Base-by-base conservation (phyloP, 1,140 invertebrate genomes). In the Tribolium castaneum region DNA sequence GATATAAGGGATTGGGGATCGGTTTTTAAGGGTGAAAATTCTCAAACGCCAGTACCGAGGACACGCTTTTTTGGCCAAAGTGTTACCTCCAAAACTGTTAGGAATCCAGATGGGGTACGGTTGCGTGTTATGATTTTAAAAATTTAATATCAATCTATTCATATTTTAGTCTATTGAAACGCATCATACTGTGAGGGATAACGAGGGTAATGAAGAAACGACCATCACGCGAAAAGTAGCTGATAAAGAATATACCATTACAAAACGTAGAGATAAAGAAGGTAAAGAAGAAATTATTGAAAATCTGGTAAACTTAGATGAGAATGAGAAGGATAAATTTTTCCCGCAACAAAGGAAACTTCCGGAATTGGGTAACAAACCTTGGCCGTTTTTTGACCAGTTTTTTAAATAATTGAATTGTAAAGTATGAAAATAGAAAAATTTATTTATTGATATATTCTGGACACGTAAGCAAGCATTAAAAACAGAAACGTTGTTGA, bases 141-240 rank as follows among this genome's bases (percentile, higher is more conserved):
- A 30, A 30, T 30, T 1, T 1, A 6, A 0, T 3, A 30, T 30
- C 22, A 25, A 19, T 59, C 3, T 51, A 80, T 83, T 82, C 76
- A 30, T 6, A 6, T 30, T 30, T 3, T 30, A 87, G 87, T 86
- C 85, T 10, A 80, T 87, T 52, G 88, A 90, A 82, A 84, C 88
- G 80, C 85, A 86, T 22, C 83, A 83, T 80, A 87, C 86, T 14
- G 82, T 89, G 6, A 86, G 76, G 80, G 89, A 90, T 78, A 88
- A 83, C 70, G 80, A 88, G 70, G 89, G 90, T 16, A 90, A 88
- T 79, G 83, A 89, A 71, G 87, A 90, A 81, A 88, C 85, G 2
- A 89, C 84, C 14, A 79, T 90, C 3, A 88, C 87, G 50, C 83
- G 83, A 50, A 82, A 87, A 84, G 82, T 86, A 30, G 87, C 85